Conservation (phyloP, 2,888 invertebrate species). For the Terebella lapidaria region DNA sequence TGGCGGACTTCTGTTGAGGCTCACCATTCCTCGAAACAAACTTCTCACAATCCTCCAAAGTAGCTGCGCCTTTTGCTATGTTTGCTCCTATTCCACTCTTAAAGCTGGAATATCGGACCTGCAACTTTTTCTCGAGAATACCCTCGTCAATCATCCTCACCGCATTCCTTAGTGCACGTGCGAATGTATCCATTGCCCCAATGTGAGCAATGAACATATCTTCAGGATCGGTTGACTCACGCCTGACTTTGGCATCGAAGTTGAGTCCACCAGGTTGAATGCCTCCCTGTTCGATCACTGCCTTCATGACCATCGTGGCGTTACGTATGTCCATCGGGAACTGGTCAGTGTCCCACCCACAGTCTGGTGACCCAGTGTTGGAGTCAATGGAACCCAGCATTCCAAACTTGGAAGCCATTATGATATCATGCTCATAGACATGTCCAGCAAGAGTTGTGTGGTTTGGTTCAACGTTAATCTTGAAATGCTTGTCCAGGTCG, state of each 20-base stretch:
- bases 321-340: slow-evolving; percentile 59
- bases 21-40: not conserved
- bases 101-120: slow-evolving; percentile 63
- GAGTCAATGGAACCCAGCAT: slow-evolving; percentile 62
- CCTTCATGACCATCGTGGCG: slow-evolving; percentile 61
- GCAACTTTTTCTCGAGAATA: slow-evolving; percentile 54
- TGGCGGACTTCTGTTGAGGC: not conserved
- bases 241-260: slow-evolving; percentile 58
- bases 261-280: slow-evolving; percentile 62
- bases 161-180: slow-evolving; percentile 59
- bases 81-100: slow-evolving; percentile 61
- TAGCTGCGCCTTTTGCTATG: slow-evolving; percentile 58
- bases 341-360: slow-evolving; percentile 58
- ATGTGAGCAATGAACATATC: slow-evolving; percentile 59
- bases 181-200: slow-evolving; percentile 60
- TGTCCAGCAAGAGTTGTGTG: slow-evolving; percentile 57
- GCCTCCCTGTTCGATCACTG: slow-evolving; percentile 57
- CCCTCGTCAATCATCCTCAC: slow-evolving; percentile 59
- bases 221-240: slow-evolving; percentile 57
- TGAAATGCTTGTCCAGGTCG: slow-evolving; percentile 62
- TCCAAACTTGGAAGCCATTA: slow-evolving; percentile 62
- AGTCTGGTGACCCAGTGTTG: slow-evolving; percentile 55
- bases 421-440: slow-evolving; percentile 58
- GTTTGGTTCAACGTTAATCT: slow-evolving; percentile 61
- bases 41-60: slow-evolving; percentile 56